These are phyloP conservation scores for Daktulosphaira vitifoliae DNA, from an alignment of 1,140 invertebrate genomes.

Conservation along the genomic window DNA sequence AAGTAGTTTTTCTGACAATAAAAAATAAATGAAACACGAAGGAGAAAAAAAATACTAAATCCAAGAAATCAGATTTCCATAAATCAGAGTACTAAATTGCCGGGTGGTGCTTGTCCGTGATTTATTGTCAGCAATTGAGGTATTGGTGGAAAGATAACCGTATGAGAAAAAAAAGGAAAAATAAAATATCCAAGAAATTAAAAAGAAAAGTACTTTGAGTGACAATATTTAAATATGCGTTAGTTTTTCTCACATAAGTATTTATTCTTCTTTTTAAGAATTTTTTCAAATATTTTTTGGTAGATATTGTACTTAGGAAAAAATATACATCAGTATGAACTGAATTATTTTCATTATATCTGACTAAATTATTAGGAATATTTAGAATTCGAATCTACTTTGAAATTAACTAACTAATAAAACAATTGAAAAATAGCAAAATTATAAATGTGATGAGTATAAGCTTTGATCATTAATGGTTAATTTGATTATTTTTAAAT, in stretches of 20 bases:
- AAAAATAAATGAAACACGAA: not conserved
- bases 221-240: not conserved
- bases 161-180: not conserved
- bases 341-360: no score
- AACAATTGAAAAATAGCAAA: no score
- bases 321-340: no score
- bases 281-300: no score
- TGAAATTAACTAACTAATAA: no score
- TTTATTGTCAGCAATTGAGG: constrained; percentile 11
- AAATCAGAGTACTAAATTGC: constrained; percentile 21
- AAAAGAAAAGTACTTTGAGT: constrained; percentile 3
- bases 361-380: no score
- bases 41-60: not conserved
- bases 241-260: not conserved
- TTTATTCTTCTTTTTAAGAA: not conserved
- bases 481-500: no score
- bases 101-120: constrained; percentile 12
- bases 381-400: no score
- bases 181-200: constrained; percentile 16
- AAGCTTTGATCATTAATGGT: no score
- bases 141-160: constrained; percentile 1
- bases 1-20: constrained; percentile 13
- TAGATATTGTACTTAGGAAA: no score
- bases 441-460: no score
- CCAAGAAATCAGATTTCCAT: constrained; percentile 27